Base-by-base conservation (phyloP, 64 coral and sea anemone species). In the Dendrophyllia cribrosa region DNA sequence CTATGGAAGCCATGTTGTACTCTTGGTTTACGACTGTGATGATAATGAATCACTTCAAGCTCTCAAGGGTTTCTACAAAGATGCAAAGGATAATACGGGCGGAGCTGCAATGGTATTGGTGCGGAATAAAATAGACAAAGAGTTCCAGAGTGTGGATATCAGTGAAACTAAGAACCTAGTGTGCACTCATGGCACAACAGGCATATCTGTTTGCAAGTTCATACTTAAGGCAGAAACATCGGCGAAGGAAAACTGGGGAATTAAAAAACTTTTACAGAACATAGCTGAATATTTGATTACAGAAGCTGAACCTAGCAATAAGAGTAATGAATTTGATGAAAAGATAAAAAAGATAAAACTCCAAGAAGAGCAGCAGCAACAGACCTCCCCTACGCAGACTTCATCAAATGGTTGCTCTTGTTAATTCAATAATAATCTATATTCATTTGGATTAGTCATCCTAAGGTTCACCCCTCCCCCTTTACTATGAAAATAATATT, bases 21-120 rank as follows among this genome's bases (percentile, higher is more conserved):
- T 95, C 11, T 61, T 95, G 3, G 93, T 95, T 13, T 95, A 95
- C 58, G 89, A 88, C 16, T 69, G 62, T 48, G 88, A 95, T 73
- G 79, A 91, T 25, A 15, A 23, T 12, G 79, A 91, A 0, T 91
- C 93, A 51, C 15, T 95, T 6, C 12, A 60, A 5, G 47, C 77
- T 47, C 46, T 95, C 9, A 24, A 86, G 23, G 22, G 43, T 16
- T 95, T 79, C 75, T 71, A 86, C 46, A 9, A 72, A 9, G 43
- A 68, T 15, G 82, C 78, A 21, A 59, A 44, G 16, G 56, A 48
- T 14, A 6, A 91, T 95, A 79, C 93, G 15, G 25, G 3, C 26
- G 93, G 88, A 3, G 93, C 93, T 43, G 45, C 51, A 7, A 73
- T 65, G 58, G 21, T 95, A 3, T 80, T 95, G 44, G 82, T 95